These are phyloP conservation scores for Ophthalmolycus amberensis DNA, from an alignment of 2,113 vertebrate genomes.

Conservation along the genomic window DNA sequence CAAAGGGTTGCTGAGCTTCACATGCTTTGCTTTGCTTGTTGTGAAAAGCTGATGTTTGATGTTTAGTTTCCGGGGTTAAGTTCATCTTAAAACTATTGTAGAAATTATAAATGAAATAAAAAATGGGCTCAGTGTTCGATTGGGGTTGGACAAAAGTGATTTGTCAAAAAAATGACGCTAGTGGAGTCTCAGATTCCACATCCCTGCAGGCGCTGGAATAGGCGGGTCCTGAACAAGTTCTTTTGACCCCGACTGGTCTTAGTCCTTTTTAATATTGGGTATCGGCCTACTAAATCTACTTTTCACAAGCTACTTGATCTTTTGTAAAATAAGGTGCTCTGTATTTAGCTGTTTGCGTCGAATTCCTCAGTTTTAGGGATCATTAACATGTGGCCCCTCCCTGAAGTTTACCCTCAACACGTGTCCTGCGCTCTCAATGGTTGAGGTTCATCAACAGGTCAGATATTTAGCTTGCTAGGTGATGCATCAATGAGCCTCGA, in stretches of 20 bases:
- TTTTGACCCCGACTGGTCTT: too few species aligned
- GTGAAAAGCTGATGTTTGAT: neutral
- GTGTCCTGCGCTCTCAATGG: too few species aligned
- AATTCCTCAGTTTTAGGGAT: too few species aligned
- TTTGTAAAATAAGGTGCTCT: too few species aligned
- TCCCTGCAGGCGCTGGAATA: neutral
- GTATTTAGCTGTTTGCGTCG: too few species aligned
- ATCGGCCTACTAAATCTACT: neutral
- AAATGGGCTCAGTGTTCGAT: neutral
- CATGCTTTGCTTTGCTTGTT: neutral
- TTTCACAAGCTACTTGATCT: too few species aligned
- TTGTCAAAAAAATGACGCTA: neutral
- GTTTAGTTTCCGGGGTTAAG: neutral
- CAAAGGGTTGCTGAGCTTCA: conserved; percentile 5
- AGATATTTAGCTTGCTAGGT: too few species aligned
- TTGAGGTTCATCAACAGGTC: too few species aligned
- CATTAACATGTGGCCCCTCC: too few species aligned
- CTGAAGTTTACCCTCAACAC: too few species aligned
- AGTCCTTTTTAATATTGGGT: neutral
- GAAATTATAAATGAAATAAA: neutral
- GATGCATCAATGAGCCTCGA: too few species aligned
- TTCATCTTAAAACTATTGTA: neutral
- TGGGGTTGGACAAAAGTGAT: neutral
- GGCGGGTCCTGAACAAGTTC: neutral
- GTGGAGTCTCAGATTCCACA: neutral